Percentiles rank a stretch among this genome's conserved stretches.
Evolutionary conservation across 2,797 vertebrate species (phyloP).

Genomic region (Salarias fasciatus): DNA sequence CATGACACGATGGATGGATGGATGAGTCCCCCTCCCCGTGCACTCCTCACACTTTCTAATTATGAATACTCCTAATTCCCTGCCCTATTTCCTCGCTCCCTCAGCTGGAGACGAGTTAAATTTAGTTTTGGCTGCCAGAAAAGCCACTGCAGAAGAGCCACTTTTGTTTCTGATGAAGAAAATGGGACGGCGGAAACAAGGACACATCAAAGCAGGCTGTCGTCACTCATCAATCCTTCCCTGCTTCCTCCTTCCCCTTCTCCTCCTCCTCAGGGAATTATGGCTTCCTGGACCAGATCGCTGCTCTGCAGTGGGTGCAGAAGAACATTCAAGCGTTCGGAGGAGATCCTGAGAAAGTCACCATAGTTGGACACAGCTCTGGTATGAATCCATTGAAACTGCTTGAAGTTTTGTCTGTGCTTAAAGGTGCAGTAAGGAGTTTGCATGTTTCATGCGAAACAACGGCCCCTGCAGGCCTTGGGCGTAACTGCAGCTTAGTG

Average conservation of each 20-base stretch:
- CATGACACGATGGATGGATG: slow-evolving; percentile 6
- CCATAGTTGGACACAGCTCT: slow-evolving; percentile 85
- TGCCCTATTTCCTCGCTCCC: slow-evolving; percentile 47
- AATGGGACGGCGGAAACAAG: slow-evolving; percentile 50
- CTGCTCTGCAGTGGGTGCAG: slow-evolving; percentile 84
- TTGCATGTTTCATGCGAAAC: too few species aligned
- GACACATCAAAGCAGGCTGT: slow-evolving; percentile 16
- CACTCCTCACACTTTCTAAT: slow-evolving; percentile 31
- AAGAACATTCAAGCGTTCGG: slow-evolving; percentile 83
- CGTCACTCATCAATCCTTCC: slow-evolving; percentile 13
- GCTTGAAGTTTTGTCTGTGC: too few species aligned
- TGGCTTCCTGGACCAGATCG: slow-evolving; percentile 87
- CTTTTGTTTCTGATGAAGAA: slow-evolving; percentile 36
- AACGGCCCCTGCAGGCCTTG: too few species aligned
- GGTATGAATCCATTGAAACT: slow-evolving; percentile 58
- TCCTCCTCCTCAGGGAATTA: slow-evolving; percentile 80
- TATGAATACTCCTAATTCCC: slow-evolving; percentile 34
- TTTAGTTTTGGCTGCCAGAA: slow-evolving; percentile 36
- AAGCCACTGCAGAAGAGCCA: not conserved
- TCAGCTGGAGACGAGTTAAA: slow-evolving; percentile 35
- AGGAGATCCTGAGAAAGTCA: slow-evolving; percentile 83
- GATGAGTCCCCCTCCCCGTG: slow-evolving; percentile 2
- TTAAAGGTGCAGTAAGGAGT: too few species aligned
- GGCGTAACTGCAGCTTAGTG: too few species aligned
- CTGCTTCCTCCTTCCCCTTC: not conserved